phyloP scores from a whole-genome alignment of 1,140 invertebrate species.

The Zaprionus davidi region DNA sequence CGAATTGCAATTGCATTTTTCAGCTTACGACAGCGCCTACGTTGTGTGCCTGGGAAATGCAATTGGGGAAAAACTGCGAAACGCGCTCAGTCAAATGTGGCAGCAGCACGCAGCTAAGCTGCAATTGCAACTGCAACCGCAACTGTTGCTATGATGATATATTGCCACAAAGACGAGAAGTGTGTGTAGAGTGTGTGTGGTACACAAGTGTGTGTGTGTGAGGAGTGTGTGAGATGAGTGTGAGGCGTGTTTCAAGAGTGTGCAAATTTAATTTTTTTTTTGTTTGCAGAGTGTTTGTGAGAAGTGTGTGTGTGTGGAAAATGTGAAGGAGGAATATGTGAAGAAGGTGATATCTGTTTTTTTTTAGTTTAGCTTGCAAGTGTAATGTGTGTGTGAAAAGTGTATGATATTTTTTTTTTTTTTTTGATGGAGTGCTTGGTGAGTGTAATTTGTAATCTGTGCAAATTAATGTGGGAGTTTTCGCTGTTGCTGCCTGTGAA shows the following conservation, averaged over 20 bases:
- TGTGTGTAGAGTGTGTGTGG: not conserved
- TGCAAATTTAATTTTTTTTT: no score
- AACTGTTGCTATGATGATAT: conserved; percentile 3
- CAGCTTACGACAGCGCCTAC: not conserved
- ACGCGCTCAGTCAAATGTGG: not conserved
- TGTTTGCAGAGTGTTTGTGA: conserved; percentile 6
- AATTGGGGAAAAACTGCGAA: not conserved
- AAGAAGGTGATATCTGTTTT: no score
- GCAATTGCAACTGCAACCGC: not conserved
- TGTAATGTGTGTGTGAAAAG: no score
- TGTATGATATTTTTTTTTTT: no score
- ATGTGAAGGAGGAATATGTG: no score
- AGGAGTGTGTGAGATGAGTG: no score
- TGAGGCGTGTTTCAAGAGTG: no score
- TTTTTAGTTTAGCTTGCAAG: no score
- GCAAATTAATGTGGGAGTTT: conserved; percentile 79
- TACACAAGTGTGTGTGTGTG: no score
- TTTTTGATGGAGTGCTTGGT: conserved; percentile 10
- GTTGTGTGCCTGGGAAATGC: not conserved
- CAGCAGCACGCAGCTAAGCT: not conserved
- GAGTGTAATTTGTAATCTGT: conserved; percentile 47
- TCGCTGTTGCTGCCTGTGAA: conserved; percentile 17
- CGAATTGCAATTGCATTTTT: not conserved
- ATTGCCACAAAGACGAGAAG: not conserved
- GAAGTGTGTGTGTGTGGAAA: conserved; percentile 1